These are phyloP conservation scores for Diadema setosum DNA, from an alignment of 35 echinoderm and acorn worm species.

Conservation along the genomic window DNA sequence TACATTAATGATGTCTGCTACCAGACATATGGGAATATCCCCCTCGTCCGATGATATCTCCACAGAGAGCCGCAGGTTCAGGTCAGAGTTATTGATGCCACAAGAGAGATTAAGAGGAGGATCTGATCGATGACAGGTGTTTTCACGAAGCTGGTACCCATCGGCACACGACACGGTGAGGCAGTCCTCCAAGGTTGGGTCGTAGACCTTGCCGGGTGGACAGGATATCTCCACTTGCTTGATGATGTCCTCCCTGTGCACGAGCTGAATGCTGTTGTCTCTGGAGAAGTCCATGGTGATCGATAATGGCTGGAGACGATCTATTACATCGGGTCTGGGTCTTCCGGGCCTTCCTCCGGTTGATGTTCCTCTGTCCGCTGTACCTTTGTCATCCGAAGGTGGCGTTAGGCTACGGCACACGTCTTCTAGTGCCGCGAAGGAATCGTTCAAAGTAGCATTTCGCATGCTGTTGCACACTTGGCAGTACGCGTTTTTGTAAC, in stretches of 20 bases:
- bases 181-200: background rate
- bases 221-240: background rate
- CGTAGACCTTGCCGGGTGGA: background rate
- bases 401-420: background rate
- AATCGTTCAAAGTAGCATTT: background rate
- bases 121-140: background rate
- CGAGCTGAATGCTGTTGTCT: background rate
- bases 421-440: background rate
- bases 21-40: too few relatives aligned
- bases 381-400: background rate
- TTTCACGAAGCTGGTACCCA: background rate
- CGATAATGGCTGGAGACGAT: background rate
- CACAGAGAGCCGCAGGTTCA: background rate
- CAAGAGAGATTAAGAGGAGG: background rate
- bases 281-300: background rate
- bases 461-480: background rate
- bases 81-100: background rate
- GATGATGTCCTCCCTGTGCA: background rate
- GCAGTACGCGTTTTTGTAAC: background rate
- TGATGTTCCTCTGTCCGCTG: background rate
- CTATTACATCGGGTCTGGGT: background rate
- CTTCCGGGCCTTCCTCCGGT: background rate
- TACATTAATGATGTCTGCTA: too few relatives aligned
- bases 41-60: too few relatives aligned
- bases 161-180: background rate